Evolutionary conservation across 2,113 vertebrate genomes (phyloP), one percentile per base, ranked within the genome.

Genomic region (Struthidea cinerea): DNA sequence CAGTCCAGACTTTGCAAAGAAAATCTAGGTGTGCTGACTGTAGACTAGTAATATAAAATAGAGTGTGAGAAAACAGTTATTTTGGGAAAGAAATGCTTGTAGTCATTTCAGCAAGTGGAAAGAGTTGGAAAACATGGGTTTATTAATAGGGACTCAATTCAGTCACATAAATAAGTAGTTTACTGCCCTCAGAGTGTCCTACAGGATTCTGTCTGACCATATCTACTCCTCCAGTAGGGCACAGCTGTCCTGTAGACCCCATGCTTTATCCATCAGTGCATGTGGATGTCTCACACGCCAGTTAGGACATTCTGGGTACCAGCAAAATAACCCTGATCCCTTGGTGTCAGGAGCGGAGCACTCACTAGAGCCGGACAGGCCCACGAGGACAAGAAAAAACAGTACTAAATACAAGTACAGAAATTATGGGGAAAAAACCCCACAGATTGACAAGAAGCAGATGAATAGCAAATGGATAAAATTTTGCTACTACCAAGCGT

Each of bases 341-440:
- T 50, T 19, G 4, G 11, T 3, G 1, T 46, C 47, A 63, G 42
- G 33, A 89, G 50, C 39, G 55, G 47, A 84, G 39, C 50, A 35
- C 20, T 84, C 20, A 35, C 3, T 6, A 12, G 4, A 55, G 42
- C 22, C 26, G 71, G 50, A 50, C 2, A 60, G 33, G 24, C 8
- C 9, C 39, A 42, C 4, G 10, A 79, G 8, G 16, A 68, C 7
- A 42, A 41, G 55, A 55, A 32, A 60, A 90, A 83, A 23, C 16
- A 74, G 32, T 13, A 50, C 5, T 41, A 83, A 78, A 71, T n/a
- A 59, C 3, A 70, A 53, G 5, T 5, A 57, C 2, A 50, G 50
- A 82, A 64, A 90, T 39, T 20, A 39, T 2, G 50, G 13, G 20
- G 20, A 0, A 2, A 16, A 16, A 0, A 0, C 1, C 1, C 3